These are phyloP conservation scores for Drosophila atripex DNA, from an alignment of 2,888 invertebrate genomes.

Conservation along the genomic window DNA sequence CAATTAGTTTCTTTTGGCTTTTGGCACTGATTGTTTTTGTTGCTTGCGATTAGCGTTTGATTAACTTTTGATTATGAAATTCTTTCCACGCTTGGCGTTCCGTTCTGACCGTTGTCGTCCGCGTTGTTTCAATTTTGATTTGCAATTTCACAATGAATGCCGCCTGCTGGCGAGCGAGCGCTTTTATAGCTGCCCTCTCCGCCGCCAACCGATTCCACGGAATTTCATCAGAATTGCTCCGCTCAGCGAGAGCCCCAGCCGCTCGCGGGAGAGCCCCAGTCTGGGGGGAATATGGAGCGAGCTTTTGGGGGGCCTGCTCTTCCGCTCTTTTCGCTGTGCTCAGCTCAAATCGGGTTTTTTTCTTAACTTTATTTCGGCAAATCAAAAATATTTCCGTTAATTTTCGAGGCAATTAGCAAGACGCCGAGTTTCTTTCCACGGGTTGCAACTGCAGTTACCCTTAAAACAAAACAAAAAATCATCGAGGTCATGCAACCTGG, in stretches of 20 bases:
- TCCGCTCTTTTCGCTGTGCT: slow-evolving; percentile 17
- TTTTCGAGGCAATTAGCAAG: slow-evolving; percentile 56
- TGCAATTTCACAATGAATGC: slow-evolving; percentile 83
- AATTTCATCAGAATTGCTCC: slow-evolving; percentile 78
- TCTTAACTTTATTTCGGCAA: slow-evolving; percentile 11
- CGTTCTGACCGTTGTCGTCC: slow-evolving; percentile 57
- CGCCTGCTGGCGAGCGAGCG: slow-evolving; percentile 40
- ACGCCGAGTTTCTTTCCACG: slow-evolving; percentile 39
- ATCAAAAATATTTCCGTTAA: slow-evolving; percentile 62
- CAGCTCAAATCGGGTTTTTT: slow-evolving; percentile 30
- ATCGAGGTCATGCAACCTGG: slow-evolving; percentile 30
- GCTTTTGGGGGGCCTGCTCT: slow-evolving; percentile 34
- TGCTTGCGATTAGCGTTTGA: slow-evolving; percentile 51
- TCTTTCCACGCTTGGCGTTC: slow-evolving; percentile 72
- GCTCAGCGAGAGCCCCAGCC: slow-evolving; percentile 3
- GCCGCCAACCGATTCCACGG: slow-evolving; percentile 49
- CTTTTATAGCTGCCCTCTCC: slow-evolving; percentile 81
- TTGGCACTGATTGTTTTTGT: slow-evolving; percentile 49
- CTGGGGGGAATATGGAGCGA: neutral
- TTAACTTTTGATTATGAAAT: slow-evolving; percentile 81
- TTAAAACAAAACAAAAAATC: neutral
- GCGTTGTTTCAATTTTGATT: slow-evolving; percentile 83
- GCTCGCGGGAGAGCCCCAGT: neutral
- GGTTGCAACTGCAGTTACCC: slow-evolving; percentile 39
- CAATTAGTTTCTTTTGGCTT: slow-evolving; percentile 31